Evolutionary conservation across 2,113 vertebrate species (phyloP), one percentile per base, ranked within the genome.

Genomic region (Capra hircus): DNA sequence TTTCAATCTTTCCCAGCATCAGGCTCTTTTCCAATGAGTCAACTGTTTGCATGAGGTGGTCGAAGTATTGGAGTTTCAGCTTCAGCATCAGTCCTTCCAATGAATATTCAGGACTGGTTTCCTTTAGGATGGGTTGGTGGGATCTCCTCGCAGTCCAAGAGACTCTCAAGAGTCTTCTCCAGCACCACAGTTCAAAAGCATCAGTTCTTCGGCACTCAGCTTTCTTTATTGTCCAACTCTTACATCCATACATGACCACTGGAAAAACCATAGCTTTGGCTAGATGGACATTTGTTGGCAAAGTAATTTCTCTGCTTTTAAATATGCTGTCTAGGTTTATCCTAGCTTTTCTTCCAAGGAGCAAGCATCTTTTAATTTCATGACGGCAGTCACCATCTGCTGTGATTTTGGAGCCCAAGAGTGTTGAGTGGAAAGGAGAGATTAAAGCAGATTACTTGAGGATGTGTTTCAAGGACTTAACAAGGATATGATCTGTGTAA

Each of bases 171-270:
- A 40, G n/a, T 71, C 67, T 71, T 71, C 10, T 71, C n/a, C 10
- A 40, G 0, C n/a, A 40, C n/a, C n/a, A 23, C 19, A 71, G 19
- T 71, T 71, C 67, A 71, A 71, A 71, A 71, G 64, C 64, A 67
- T 67, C 33, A 21, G 7, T 67, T 67, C 33, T n/a, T 67, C 0
- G 0, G 33, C 2, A 0, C 64, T 36, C 33, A 36, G 64, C 16
- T 36, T 67, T 67, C 16, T 67, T 67, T 21, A 67, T 67, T 19
- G 64, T 67, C 33, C 64, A 67, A 5, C 64, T 67, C 33, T 67
- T 33, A 67, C 8, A 67, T 36, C 64, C 64, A 67, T 67, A 67
- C 64, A 67, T 36, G 17, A 67, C 64, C 17, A 67, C 33, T 67
- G 64, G 64, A 67, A 67, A 67, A 67, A 67, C 33, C 17, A 36